Percentiles rank a stretch among this genome's conserved stretches.
Conservation (phyloP, 2,888 invertebrate genomes). For the Nebria brevicollis region DNA sequence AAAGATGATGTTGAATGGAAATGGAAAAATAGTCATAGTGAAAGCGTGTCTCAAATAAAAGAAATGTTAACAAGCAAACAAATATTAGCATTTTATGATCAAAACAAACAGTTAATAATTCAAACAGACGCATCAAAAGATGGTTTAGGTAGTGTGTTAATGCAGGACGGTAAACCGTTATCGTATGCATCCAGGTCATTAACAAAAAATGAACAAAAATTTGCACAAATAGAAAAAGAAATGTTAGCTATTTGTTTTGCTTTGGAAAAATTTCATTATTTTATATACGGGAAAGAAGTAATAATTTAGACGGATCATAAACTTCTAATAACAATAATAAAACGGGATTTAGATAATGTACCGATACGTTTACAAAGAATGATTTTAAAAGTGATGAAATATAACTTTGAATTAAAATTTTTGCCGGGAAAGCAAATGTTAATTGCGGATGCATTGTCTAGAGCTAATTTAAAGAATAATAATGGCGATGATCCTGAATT, state of each 20-base stretch:
- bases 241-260: too few species aligned
- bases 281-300: not conserved
- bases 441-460: constrained; percentile 47
- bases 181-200: not conserved
- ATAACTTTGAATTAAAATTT: constrained; percentile 50
- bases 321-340: constrained; percentile 28
- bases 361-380: constrained; percentile 47
- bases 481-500: constrained; percentile 34
- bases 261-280: too few species aligned
- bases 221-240: too few species aligned
- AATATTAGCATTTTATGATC: too few species aligned
- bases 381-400: constrained; percentile 50
- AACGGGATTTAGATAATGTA: constrained; percentile 25
- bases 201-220: not conserved
- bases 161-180: constrained; percentile 12
- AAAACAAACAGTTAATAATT: constrained; percentile 2
- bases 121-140: constrained; percentile 15
- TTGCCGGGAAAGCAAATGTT: constrained; percentile 51
- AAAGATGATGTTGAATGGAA: too few species aligned
- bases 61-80: too few species aligned
- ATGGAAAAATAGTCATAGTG: too few species aligned
- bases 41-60: too few species aligned
- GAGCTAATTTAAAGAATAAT: constrained; percentile 27
- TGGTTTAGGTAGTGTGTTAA: constrained; percentile 4
- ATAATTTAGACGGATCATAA: constrained; percentile 37